A percentile compares a stretch with the other conserved stretches of the same genome.
Evolutionary conservation across 2,113 vertebrate species (phyloP).

Genomic region (Muntiacus muntjak): DNA sequence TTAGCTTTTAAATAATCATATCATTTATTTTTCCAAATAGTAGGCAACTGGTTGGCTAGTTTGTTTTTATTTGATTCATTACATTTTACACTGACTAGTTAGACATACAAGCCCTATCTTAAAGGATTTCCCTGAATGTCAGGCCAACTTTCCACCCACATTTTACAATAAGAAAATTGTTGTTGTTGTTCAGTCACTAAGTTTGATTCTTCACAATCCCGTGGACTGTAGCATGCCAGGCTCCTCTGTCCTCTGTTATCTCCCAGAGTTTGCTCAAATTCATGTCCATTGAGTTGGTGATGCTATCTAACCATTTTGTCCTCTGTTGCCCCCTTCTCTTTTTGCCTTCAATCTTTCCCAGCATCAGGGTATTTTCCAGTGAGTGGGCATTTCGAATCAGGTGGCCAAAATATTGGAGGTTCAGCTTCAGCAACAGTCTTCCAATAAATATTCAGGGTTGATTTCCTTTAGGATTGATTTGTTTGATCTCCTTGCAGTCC

Average conservation of each 20-base stretch:
- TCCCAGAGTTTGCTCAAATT: neutral
- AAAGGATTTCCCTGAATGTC: neutral
- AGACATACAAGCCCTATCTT: neutral
- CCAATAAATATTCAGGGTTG: neutral
- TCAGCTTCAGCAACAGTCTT: neutral
- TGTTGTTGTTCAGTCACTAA: neutral
- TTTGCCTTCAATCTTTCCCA: neutral
- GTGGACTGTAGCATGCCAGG: neutral
- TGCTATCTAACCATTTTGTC: neutral
- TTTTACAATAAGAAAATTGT: neutral
- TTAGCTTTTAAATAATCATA: neutral
- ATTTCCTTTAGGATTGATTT: neutral
- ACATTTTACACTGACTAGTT: neutral
- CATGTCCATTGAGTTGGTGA: neutral
- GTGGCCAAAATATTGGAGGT: neutral
- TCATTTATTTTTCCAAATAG: conserved; percentile 6
- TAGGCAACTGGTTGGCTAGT: neutral
- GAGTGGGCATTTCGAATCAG: neutral
- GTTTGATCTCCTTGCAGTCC: neutral
- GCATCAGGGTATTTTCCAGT: neutral
- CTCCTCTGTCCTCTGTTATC: neutral
- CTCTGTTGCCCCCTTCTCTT: neutral
- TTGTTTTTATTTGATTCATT: neutral
- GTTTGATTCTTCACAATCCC: neutral
- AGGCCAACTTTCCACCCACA: neutral